These are phyloP conservation scores for Vireo altiloquus DNA, from an alignment of 2,113 vertebrate genomes.

Conservation along the genomic window DNA sequence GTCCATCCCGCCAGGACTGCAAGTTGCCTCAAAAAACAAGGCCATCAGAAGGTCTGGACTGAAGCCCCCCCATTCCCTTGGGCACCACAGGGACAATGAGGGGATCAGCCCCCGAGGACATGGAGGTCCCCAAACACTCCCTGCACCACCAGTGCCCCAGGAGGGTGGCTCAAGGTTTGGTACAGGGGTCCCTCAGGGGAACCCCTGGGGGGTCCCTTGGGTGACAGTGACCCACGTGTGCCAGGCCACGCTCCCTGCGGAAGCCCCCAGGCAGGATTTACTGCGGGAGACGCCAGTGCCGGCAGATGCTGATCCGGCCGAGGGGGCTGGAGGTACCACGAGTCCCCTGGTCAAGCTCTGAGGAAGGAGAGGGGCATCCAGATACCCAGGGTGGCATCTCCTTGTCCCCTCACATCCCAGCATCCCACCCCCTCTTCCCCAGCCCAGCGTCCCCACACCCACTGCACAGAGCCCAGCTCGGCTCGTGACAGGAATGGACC, in stretches of 20 bases:
- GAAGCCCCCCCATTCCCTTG: neutral
- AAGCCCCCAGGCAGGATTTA: neutral
- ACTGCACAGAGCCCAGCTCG: neutral
- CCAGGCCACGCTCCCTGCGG: neutral
- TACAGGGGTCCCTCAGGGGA: too few relatives aligned
- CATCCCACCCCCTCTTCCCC: neutral
- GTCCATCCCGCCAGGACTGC: neutral
- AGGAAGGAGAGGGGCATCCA: neutral
- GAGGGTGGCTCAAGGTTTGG: neutral
- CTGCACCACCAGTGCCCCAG: rapidly evolving
- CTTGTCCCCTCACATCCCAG: neutral
- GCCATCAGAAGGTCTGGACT: neutral
- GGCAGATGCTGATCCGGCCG: neutral
- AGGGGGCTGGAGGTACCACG: neutral
- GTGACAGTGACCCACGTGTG: neutral
- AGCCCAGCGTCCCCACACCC: neutral
- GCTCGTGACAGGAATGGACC: neutral
- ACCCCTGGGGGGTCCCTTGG: neutral
- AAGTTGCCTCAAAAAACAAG: neutral
- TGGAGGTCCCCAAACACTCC: neutral
- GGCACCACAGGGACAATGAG: neutral
- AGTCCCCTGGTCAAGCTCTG: neutral
- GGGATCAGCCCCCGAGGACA: too few relatives aligned
- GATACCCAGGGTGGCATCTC: neutral
- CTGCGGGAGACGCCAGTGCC: neutral